A percentile compares a stretch with the other conserved stretches of the same genome.
phyloP scores from a whole-genome alignment of 2,797 vertebrate genomes.

The Vultur gryphus region DNA sequence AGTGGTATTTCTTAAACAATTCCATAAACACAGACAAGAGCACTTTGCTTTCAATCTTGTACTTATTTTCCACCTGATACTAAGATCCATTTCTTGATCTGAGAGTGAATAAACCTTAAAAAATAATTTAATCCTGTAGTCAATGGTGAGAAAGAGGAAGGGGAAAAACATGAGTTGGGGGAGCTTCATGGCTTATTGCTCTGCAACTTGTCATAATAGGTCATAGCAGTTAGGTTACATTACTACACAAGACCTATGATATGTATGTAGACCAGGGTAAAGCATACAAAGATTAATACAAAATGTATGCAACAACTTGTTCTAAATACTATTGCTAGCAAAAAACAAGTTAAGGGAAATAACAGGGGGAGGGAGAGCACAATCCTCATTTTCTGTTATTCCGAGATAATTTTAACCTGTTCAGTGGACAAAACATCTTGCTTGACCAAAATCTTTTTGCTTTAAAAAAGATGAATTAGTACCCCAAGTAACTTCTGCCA shows the following conservation, averaged over 20 bases:
- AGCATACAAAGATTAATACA: neutral
- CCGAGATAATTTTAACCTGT: neutral
- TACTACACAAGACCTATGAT: neutral
- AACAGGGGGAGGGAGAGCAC: neutral
- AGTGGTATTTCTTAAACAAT: constrained; percentile 30
- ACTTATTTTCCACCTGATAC: neutral
- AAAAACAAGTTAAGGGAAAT: neutral
- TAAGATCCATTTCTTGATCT: neutral
- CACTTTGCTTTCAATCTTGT: neutral
- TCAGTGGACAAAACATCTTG: neutral
- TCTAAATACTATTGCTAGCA: constrained; percentile 3
- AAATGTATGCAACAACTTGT: neutral
- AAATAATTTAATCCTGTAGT: neutral
- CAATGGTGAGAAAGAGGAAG: neutral
- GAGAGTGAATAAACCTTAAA: constrained; percentile 5
- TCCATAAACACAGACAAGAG: constrained; percentile 17
- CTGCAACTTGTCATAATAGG: neutral
- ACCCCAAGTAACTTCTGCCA: neutral
- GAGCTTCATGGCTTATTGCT: neutral
- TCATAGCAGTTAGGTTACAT: neutral
- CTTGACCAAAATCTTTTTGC: neutral
- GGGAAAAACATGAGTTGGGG: neutral
- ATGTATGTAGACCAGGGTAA: neutral
- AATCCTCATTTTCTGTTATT: neutral
- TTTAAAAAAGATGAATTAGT: neutral